Conservation (phyloP, 35 echinoderm and acorn worm species). For the Lytechinus variegatus region DNA sequence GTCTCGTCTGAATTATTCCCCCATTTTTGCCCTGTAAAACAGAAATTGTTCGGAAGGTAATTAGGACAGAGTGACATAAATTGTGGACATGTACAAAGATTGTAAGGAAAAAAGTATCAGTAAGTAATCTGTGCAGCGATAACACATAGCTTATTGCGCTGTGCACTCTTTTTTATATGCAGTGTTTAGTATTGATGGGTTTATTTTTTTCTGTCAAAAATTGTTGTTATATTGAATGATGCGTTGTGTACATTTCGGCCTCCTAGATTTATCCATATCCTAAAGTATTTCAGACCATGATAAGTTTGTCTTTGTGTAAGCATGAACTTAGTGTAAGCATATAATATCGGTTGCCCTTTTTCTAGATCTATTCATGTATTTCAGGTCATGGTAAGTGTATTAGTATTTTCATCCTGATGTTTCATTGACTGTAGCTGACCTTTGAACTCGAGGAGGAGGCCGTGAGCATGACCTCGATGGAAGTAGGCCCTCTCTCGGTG, state of each 20-base stretch:
- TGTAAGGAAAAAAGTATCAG: no score
- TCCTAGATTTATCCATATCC: no score
- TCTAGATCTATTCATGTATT: neutral
- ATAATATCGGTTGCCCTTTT: neutral
- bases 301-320: no score
- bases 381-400: neutral
- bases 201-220: neutral
- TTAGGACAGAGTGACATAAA: neutral
- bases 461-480: neutral
- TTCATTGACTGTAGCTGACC: neutral
- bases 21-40: neutral
- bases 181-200: neutral
- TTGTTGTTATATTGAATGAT: neutral
- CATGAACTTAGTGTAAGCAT: no score
- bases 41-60: neutral
- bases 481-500: slow-evolving; percentile 41
- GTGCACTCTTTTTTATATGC: neutral
- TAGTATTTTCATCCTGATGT: neutral
- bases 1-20: neutral
- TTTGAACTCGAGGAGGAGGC: neutral
- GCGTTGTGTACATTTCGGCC: neutral
- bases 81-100: neutral
- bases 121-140: no score
- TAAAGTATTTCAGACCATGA: no score
- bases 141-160: neutral